phyloP scores from a whole-genome alignment of 2,113 vertebrate species.

The Otocyon megalotis region DNA sequence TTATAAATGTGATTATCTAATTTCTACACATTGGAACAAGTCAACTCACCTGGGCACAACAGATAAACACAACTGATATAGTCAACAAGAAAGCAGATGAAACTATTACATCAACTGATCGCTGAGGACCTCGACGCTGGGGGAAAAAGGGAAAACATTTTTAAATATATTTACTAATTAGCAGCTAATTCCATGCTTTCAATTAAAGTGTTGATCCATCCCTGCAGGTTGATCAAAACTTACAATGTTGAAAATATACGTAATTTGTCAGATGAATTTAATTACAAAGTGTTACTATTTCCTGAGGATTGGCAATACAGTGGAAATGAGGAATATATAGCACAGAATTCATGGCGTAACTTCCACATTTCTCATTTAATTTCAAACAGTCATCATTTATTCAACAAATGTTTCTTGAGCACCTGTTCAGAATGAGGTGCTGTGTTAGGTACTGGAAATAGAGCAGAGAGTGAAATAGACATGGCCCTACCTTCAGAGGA shows the following conservation, averaged over 20 bases:
- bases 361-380: conserved; percentile 26
- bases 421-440: conserved; percentile 7
- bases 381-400: conserved; percentile 40
- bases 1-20: conserved; percentile 33
- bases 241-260: neutral
- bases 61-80: conserved; percentile 98
- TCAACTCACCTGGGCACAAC: conserved; percentile 97
- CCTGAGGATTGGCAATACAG: neutral
- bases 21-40: neutral
- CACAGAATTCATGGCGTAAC: neutral
- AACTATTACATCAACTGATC: conserved; percentile 98
- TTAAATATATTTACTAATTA: neutral
- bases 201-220: neutral
- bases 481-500: neutral
- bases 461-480: neutral
- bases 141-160: neutral
- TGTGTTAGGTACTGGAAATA: neutral
- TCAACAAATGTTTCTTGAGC: conserved; percentile 51
- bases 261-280: neutral
- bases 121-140: conserved; percentile 97
- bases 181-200: conserved; percentile 6
- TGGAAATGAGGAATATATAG: neutral
- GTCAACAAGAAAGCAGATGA: conserved; percentile 98
- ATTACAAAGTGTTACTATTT: conserved; percentile 36
- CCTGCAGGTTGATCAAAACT: neutral